These are phyloP conservation scores for Andinoacara biseriatus DNA, from an alignment of 2,113 vertebrate species.

Conservation along the genomic window DNA sequence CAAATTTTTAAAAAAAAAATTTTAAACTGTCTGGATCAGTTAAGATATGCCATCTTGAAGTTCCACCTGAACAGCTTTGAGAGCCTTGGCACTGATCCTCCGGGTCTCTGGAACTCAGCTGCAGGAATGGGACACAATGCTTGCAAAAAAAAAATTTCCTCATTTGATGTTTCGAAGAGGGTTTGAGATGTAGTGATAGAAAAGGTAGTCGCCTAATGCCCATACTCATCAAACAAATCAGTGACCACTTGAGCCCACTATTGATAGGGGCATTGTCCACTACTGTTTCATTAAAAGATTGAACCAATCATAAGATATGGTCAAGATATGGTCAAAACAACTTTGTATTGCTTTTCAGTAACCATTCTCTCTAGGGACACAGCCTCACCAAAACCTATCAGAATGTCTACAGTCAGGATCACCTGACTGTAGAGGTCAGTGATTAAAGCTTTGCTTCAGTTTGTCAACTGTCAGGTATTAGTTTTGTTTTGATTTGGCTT, in stretches of 20 bases:
- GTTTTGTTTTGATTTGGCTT: neutral
- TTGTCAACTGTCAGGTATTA: neutral
- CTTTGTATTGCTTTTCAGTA: neutral
- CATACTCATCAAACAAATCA: neutral
- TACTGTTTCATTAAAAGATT: neutral
- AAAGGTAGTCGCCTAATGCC: neutral
- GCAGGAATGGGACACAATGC: neutral
- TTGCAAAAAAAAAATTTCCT: neutral
- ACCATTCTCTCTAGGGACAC: neutral
- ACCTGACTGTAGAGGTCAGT: neutral
- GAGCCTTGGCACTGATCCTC: neutral
- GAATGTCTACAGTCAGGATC: neutral
- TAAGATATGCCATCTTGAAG: neutral
- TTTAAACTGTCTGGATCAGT: too few relatives aligned
- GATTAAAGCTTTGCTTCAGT: neutral
- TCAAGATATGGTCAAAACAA: conserved; percentile 1
- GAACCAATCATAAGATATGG: neutral
- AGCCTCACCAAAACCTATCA: neutral
- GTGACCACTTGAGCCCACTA: neutral
- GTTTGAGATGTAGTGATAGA: neutral
- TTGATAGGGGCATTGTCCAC: neutral
- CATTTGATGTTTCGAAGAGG: neutral
- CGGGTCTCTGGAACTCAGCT: neutral
- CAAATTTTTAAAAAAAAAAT: too few relatives aligned
- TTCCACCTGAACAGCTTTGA: neutral